A percentile compares a stretch with the other conserved stretches of the same genome.
These are phyloP conservation scores for Oreocharis arfaki DNA, from an alignment of 2,113 vertebrate genomes.

Conservation along the genomic window DNA sequence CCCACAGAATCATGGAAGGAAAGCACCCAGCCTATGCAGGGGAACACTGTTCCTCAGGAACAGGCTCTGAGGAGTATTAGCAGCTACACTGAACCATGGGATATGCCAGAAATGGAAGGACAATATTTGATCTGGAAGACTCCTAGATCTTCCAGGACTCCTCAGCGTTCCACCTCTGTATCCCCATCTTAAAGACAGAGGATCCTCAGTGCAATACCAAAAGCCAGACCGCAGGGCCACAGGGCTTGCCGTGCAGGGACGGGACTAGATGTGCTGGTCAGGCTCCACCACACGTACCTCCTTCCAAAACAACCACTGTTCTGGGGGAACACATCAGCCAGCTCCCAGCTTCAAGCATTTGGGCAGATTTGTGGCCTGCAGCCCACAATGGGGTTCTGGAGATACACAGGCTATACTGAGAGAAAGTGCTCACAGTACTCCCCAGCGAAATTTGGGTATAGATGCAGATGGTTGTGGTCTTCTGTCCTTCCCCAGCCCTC, in stretches of 20 bases:
- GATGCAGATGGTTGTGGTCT: neutral
- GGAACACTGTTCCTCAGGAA: neutral
- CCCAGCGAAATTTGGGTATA: neutral
- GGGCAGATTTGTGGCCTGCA: neutral
- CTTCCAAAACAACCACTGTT: neutral
- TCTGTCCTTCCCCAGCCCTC: neutral
- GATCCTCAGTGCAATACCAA: accelerated
- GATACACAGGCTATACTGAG: neutral
- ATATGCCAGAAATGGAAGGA: neutral
- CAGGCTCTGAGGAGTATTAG: neutral
- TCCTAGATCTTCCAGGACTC: neutral
- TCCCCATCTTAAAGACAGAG: neutral
- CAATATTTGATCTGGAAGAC: neutral
- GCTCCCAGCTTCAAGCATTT: neutral
- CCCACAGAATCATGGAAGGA: neutral
- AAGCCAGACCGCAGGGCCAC: neutral
- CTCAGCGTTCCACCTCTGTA: neutral
- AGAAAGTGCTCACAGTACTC: neutral
- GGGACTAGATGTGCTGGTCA: neutral
- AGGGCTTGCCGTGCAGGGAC: neutral
- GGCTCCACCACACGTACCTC: accelerated
- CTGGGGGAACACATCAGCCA: neutral
- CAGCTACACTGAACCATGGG: neutral
- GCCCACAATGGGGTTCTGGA: accelerated
- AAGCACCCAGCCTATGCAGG: accelerated